Evolutionary conservation across 2,113 vertebrate genomes (phyloP).

Genomic region (Anoura caudifer): DNA sequence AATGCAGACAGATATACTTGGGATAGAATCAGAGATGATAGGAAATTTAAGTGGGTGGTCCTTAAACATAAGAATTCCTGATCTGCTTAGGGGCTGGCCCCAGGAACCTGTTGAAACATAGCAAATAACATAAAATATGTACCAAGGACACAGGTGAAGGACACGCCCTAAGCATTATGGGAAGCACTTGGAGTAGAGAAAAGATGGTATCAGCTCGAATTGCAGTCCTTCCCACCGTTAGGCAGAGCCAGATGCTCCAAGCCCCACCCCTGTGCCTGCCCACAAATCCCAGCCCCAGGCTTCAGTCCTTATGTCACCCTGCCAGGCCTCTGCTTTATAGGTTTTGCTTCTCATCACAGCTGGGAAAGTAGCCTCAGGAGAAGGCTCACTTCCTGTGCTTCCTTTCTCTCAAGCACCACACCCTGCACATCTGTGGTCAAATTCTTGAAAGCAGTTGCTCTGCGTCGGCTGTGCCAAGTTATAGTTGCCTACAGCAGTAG

Average conservation of each 20-base stretch:
- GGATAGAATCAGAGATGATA: neutral
- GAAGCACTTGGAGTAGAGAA: neutral
- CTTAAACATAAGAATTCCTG: neutral
- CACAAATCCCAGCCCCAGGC: neutral
- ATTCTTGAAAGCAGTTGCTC: neutral
- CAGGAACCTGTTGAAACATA: neutral
- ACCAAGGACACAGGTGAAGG: neutral
- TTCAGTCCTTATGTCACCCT: neutral
- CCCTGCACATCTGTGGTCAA: neutral
- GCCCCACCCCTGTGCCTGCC: fast-evolving
- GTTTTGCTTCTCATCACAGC: neutral
- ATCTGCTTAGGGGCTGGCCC: neutral
- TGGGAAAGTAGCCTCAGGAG: neutral
- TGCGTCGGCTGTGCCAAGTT: neutral
- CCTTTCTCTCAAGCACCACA: neutral
- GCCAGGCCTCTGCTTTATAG: neutral
- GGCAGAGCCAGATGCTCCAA: neutral
- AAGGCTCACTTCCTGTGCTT: neutral
- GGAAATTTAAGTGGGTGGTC: neutral
- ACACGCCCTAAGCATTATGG: neutral
- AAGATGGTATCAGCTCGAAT: fast-evolving
- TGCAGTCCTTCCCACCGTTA: fast-evolving
- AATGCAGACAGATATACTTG: neutral
- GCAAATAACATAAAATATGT: neutral
- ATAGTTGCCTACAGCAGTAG: fast-evolving